A percentile compares a stretch with the other conserved stretches of the same genome.
Evolutionary conservation across 1,140 invertebrate genomes (phyloP).

Genomic region (Hestina assimilis): DNA sequence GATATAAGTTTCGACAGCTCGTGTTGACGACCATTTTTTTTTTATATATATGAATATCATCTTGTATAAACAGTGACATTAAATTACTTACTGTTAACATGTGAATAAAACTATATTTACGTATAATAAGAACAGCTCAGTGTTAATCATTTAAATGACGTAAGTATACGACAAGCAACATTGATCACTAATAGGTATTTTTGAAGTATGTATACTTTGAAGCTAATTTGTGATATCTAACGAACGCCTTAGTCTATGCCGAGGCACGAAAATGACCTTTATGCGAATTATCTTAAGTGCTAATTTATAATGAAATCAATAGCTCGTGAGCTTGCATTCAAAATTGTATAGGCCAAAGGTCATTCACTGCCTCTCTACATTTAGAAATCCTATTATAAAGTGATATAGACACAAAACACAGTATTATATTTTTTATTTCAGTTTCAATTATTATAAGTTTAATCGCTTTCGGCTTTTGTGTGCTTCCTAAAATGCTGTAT

Average conservation of each 20-base stretch:
- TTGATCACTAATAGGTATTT: slow-evolving; percentile 63
- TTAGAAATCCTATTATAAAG: slow-evolving; percentile 44
- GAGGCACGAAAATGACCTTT: slow-evolving; percentile 35
- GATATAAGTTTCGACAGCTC: slow-evolving; percentile 9
- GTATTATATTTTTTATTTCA: slow-evolving; percentile 28
- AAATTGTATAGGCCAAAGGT: slow-evolving; percentile 36
- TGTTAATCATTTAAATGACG: slow-evolving; percentile 51
- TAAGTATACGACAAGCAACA: slow-evolving; percentile 66
- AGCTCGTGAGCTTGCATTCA: slow-evolving; percentile 15
- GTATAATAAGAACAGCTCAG: slow-evolving; percentile 71
- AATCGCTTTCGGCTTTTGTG: slow-evolving; percentile 32
- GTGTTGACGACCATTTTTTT: slow-evolving; percentile 17
- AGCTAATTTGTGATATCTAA: slow-evolving; percentile 72
- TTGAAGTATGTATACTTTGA: slow-evolving; percentile 59
- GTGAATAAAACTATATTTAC: slow-evolving; percentile 72
- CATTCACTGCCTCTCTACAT: slow-evolving; percentile 36
- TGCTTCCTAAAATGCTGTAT: slow-evolving; percentile 40
- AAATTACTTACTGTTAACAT: slow-evolving; percentile 55
- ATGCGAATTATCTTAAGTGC: slow-evolving; percentile 18
- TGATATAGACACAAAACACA: slow-evolving; percentile 61
- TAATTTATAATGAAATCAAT: slow-evolving; percentile 23
- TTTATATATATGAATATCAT: slow-evolving; percentile 47
- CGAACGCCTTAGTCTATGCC: slow-evolving; percentile 51
- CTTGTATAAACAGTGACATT: slow-evolving; percentile 59
- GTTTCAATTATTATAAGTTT: slow-evolving; percentile 34